These are phyloP conservation scores for Brachycybe producta DNA, from an alignment of 2,888 invertebrate species.

Conservation along the genomic window DNA sequence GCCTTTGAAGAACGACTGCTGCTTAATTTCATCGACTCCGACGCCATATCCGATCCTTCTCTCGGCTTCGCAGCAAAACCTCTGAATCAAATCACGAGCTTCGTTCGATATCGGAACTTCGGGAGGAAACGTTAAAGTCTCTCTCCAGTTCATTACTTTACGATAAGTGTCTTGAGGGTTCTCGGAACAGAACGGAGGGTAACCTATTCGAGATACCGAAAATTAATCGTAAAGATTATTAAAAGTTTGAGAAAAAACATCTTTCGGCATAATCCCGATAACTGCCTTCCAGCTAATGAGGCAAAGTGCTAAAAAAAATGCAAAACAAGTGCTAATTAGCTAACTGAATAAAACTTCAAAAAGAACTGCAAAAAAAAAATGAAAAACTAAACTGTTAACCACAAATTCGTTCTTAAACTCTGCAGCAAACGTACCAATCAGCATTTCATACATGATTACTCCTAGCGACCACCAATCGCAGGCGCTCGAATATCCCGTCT, in stretches of 20 bases:
- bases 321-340: too few relatives aligned
- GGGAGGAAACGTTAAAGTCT: conserved; percentile 94
- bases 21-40: conserved; percentile 84
- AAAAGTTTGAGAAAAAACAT: neutral
- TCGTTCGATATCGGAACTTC: conserved; percentile 98
- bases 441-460: conserved; percentile 99
- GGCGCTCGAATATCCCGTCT: conserved; percentile 93
- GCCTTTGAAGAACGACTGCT: conserved; percentile 74
- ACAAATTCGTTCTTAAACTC: too few relatives aligned
- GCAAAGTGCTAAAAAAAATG: too few relatives aligned
- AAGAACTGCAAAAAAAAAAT: too few relatives aligned
- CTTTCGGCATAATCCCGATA: too few relatives aligned
- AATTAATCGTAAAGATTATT: neutral
- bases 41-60: conserved; percentile 53
- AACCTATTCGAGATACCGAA: conserved; percentile 51
- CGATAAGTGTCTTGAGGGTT: conserved; percentile 92
- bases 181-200: conserved; percentile 99
- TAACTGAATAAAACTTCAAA: too few relatives aligned
- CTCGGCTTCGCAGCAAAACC: conserved; percentile 95
- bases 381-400: too few relatives aligned
- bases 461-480: conserved; percentile 99
- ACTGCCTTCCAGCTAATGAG: too few relatives aligned
- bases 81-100: conserved; percentile 79
- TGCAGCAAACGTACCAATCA: too few relatives aligned
- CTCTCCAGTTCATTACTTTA: conserved; percentile 99